phyloP scores from a whole-genome alignment of 2,113 vertebrate genomes.

The Crotalus tigris region DNA sequence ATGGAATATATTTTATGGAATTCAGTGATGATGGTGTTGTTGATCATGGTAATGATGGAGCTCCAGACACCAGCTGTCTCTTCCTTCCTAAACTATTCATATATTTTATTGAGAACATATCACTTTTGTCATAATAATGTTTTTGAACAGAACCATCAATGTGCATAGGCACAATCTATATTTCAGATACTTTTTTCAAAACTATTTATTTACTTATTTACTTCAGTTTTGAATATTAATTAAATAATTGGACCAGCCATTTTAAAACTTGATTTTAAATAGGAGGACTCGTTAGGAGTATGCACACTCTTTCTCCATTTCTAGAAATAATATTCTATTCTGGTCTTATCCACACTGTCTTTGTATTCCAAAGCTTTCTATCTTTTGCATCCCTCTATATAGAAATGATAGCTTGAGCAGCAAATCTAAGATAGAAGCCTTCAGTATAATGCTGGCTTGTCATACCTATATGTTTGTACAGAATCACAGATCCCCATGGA shows the following conservation, averaged over 20 bases:
- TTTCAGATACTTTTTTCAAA: not conserved
- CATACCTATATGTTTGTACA: not conserved
- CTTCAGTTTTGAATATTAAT: not conserved
- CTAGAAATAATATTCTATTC: not conserved
- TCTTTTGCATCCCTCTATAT: not conserved
- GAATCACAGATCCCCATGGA: not conserved
- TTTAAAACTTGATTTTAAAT: not conserved
- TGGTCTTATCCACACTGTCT: not conserved
- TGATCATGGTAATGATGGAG: not conserved
- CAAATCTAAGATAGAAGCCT: not conserved
- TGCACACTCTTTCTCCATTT: not conserved
- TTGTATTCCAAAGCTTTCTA: not conserved
- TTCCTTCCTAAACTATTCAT: not conserved
- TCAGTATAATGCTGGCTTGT: not conserved
- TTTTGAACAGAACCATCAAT: not conserved
- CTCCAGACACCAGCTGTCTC: not conserved
- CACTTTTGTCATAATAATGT: not conserved
- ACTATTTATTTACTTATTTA: not conserved
- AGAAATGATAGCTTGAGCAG: not conserved
- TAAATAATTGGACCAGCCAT: not conserved
- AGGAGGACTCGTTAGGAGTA: not conserved
- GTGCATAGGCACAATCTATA: not conserved
- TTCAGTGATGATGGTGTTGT: not conserved
- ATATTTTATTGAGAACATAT: not conserved
- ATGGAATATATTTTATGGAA: not conserved